Evolutionary conservation across 1,140 invertebrate genomes (phyloP), one percentile per base, ranked within the genome.

Genomic region (Pollicipes pollicipes): DNA sequence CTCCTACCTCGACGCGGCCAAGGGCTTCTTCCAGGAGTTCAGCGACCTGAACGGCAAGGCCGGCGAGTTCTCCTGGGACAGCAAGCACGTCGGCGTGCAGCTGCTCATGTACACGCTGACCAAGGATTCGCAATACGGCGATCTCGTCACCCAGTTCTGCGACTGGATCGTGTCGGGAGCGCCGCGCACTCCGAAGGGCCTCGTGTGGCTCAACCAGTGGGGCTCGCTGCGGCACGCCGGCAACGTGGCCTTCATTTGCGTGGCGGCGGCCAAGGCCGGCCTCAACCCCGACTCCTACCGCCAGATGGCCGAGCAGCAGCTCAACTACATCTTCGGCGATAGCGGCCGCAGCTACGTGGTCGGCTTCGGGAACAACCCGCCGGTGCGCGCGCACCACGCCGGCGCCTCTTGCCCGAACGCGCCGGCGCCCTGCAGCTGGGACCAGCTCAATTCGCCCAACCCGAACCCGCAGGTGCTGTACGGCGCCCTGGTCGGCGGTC

Each of bases 261-360:
- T 68, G 2, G 70, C 83, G 78, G 83, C 81, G 0, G 82, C 83
- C 0, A 78, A 83, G 74, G 71, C 73, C 63, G 81, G 76, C 69
- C 78, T 77, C 74, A 80, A 74, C 66, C 70, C 77, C 0, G 71
- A 78, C 37, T 69, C 77, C 0, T 72, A 78, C 30, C 64, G 68
- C 8, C 84, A 85, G 76, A 86, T 86, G 76, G 86, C 85, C 16
- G 80, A 81, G 74, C 76, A 82, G 73, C 86, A 88, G 77, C 84
- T 88, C 66, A 76, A 84, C 73, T 88, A 87, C 76, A 84, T 85
- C 71, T 78, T 88, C 0, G 86, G 86, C 1, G 80, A 83, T 71
- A 78, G 78, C 72, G 85, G 85, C 3, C 79, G 82, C 67, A 87
- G 85, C 75, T 88, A 81, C 75, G 84, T 88, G 0, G 82, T 87